Percentiles rank a stretch among this genome's conserved stretches.
phyloP scores from a whole-genome alignment of 2,113 vertebrate genomes.

The Scomber colias region DNA sequence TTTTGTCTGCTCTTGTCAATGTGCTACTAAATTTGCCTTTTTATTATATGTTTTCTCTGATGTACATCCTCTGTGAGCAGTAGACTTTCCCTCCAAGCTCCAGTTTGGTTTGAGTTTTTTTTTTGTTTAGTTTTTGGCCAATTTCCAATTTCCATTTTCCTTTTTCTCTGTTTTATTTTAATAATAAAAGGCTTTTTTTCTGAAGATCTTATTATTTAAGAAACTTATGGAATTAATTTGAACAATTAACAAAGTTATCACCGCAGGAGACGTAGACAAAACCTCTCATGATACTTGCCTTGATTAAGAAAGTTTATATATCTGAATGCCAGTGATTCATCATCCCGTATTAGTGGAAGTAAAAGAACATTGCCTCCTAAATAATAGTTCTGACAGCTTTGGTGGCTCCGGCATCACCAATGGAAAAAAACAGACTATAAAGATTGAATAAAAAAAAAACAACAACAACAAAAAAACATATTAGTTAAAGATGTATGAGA shows the following conservation, averaged over 20 bases:
- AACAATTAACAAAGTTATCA: conserved; percentile 23
- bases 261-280: neutral
- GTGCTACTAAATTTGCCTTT: conserved; percentile 48
- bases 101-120: conserved; percentile 29
- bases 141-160: conserved; percentile 19
- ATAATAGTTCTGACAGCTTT: neutral
- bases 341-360: neutral
- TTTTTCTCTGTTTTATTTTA: conserved; percentile 30
- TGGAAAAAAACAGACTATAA: conserved; percentile 26
- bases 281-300: neutral
- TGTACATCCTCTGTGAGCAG: conserved; percentile 21
- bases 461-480: neutral
- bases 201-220: conserved; percentile 14
- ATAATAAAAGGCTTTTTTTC: conserved; percentile 15
- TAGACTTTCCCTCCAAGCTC: conserved; percentile 36
- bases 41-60: conserved; percentile 54
- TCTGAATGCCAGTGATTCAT: conserved; percentile 1
- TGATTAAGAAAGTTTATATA: conserved; percentile 1
- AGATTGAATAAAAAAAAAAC: conserved; percentile 3
- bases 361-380: neutral
- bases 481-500: conserved; percentile 35
- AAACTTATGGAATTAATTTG: conserved; percentile 14
- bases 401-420: neutral
- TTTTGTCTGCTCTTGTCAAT: conserved; percentile 54
- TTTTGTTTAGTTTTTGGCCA: conserved; percentile 52